These are phyloP conservation scores for Corythornis cristatus DNA, from an alignment of 2,113 vertebrate species.

Conservation along the genomic window DNA sequence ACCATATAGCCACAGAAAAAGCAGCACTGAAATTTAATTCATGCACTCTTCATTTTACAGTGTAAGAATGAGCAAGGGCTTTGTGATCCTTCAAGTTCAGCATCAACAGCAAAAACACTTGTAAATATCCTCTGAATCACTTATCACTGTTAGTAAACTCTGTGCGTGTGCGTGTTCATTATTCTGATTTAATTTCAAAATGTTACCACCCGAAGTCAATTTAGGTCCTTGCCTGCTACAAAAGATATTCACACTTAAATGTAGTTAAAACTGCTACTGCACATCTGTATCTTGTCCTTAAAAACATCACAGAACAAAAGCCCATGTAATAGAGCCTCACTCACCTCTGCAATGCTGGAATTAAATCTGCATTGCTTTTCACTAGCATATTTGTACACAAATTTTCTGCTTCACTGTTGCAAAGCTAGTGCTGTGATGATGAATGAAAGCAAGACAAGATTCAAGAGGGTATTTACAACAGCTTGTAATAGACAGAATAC, in stretches of 20 bases:
- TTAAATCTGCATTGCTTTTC: neutral
- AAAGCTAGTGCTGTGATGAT: neutral
- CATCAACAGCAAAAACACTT: neutral
- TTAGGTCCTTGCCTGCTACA: neutral
- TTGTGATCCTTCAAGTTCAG: neutral
- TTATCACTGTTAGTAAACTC: neutral
- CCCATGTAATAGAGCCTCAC: neutral
- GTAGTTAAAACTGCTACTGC: neutral
- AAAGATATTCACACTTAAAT: neutral
- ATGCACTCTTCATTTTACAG: neutral
- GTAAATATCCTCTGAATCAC: neutral
- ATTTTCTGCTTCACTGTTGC: neutral
- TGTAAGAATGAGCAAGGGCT: neutral
- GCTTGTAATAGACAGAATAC: neutral
- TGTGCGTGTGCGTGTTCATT: neutral
- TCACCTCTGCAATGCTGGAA: neutral
- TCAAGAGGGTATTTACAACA: neutral
- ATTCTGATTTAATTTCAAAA: neutral
- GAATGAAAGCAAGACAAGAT: neutral
- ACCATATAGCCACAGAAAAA: neutral
- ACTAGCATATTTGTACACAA: rapidly evolving
- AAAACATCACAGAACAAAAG: neutral
- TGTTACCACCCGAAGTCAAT: neutral
- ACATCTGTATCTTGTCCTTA: neutral
- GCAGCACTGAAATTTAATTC: neutral